Evolutionary conservation across 1,140 invertebrate genomes (phyloP).

Genomic region (Bradysia coprophila): DNA sequence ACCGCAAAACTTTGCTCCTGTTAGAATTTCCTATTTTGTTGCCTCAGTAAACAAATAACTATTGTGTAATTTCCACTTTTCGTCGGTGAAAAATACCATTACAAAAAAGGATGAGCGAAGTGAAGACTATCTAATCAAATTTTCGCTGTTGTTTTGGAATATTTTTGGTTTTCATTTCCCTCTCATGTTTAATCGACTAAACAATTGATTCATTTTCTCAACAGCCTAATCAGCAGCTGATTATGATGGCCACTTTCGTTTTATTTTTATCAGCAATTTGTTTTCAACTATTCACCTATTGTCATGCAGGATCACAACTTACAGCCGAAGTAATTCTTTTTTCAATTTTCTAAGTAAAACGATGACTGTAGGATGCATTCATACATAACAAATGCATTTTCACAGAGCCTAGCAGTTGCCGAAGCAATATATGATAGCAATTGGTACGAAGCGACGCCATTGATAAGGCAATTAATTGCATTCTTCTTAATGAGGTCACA

Average conservation of each 20-base stretch:
- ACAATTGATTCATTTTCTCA: neutral
- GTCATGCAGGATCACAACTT: neutral
- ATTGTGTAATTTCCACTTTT: neutral
- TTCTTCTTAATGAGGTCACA: neutral
- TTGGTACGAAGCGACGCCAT: neutral
- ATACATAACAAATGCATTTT: neutral
- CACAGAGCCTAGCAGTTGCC: neutral
- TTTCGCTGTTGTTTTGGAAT: too few relatives aligned
- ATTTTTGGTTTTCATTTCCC: neutral
- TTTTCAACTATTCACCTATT: neutral
- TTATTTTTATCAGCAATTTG: neutral
- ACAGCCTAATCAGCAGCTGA: neutral
- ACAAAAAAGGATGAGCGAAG: too few relatives aligned
- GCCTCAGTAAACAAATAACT: neutral
- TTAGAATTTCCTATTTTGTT: too few relatives aligned
- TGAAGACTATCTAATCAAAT: too few relatives aligned
- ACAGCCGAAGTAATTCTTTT: neutral
- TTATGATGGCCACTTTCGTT: neutral
- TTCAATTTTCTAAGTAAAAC: neutral
- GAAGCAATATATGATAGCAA: neutral
- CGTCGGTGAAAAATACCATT: too few relatives aligned
- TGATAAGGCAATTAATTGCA: neutral
- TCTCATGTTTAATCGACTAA: neutral
- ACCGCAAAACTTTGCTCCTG: too few relatives aligned
- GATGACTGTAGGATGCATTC: neutral